These are phyloP conservation scores for Cacoxenus indagator DNA, from an alignment of 2,888 invertebrate genomes.

Conservation along the genomic window DNA sequence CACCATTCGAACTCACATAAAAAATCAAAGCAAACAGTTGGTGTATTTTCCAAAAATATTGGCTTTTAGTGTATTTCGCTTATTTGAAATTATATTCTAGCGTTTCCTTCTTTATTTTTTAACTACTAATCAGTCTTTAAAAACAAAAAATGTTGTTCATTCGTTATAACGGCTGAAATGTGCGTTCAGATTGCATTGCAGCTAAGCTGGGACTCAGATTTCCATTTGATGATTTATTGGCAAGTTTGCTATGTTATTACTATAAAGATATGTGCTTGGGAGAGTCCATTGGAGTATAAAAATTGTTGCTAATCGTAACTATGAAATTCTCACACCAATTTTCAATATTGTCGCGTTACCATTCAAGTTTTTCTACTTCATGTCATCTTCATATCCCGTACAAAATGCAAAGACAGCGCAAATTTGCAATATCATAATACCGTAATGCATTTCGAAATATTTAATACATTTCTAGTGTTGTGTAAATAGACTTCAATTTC, in stretches of 20 bases:
- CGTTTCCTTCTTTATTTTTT: slow-evolving; percentile 26
- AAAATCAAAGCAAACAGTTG: no score
- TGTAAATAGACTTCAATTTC: not conserved
- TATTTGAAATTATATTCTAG: slow-evolving; percentile 18
- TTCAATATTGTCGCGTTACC: not conserved
- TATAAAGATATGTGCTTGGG: not conserved
- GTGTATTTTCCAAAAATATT: no score
- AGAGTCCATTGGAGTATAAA: not conserved
- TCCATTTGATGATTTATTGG: not conserved
- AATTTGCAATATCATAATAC: no score
- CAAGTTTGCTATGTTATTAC: not conserved
- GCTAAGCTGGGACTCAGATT: not conserved
- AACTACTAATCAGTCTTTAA: slow-evolving; percentile 61
- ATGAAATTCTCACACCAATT: not conserved
- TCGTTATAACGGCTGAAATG: not conserved
- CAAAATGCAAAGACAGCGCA: not conserved
- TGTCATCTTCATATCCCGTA: not conserved
- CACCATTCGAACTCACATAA: no score
- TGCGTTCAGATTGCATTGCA: not conserved
- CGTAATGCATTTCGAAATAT: not conserved
- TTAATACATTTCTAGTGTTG: not conserved
- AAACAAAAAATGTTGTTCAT: slow-evolving; percentile 44
- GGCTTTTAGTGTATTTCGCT: no score
- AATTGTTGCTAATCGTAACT: not conserved
- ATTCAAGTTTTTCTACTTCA: not conserved